These are phyloP conservation scores for Serilophus lunatus DNA, from an alignment of 2,113 vertebrate genomes.

Conservation along the genomic window DNA sequence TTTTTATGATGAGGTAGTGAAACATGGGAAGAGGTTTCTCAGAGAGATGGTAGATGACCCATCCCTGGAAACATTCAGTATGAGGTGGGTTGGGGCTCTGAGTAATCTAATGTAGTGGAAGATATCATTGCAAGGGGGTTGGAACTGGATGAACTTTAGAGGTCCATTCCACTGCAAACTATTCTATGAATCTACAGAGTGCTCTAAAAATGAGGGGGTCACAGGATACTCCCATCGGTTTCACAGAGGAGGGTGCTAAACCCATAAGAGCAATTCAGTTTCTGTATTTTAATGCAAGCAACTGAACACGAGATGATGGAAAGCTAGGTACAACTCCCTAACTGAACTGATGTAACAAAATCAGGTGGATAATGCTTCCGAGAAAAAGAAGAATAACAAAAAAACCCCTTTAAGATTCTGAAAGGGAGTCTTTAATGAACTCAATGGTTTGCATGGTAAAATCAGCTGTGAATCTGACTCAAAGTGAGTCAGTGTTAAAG, in stretches of 20 bases:
- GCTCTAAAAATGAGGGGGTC: neutral
- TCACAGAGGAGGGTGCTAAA: neutral
- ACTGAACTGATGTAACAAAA: neutral
- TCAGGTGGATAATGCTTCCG: neutral
- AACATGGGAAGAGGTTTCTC: neutral
- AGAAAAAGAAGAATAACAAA: neutral
- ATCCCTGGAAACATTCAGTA: neutral
- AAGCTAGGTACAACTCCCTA: neutral
- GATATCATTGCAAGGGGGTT: rapidly evolving
- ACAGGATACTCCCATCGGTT: neutral
- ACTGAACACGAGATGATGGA: neutral
- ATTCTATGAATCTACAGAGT: neutral
- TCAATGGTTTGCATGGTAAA: neutral
- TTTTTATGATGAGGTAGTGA: neutral
- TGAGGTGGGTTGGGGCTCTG: rapidly evolving
- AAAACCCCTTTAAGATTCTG: neutral
- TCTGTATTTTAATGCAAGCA: neutral
- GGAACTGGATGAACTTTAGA: neutral
- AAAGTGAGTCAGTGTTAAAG: neutral
- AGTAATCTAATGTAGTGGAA: neutral
- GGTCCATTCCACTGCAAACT: neutral
- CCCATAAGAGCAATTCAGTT: neutral
- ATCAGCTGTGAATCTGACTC: neutral
- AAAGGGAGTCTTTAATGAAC: neutral
- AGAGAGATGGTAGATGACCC: neutral